phyloP scores from a whole-genome alignment of 2,888 invertebrate species.

The Sesia apiformis region DNA sequence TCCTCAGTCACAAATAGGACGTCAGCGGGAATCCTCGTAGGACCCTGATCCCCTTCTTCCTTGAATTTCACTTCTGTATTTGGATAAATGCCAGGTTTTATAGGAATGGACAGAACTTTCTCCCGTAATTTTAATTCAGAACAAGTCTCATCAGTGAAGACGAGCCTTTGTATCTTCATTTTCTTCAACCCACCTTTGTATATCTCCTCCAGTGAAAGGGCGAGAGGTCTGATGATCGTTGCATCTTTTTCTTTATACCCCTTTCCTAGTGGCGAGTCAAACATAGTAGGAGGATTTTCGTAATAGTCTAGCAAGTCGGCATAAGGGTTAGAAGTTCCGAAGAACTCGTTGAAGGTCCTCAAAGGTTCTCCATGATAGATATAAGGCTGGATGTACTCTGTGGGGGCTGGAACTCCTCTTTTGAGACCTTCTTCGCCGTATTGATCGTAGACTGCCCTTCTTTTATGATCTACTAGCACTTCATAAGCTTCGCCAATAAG shows the following conservation, averaged over 20 bases:
- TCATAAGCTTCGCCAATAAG: slow-evolving; percentile 87
- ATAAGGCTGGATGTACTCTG: slow-evolving; percentile 80
- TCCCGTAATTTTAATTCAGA: slow-evolving; percentile 78
- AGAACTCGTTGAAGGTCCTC: slow-evolving; percentile 85
- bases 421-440: slow-evolving; percentile 93
- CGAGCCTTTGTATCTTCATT: slow-evolving; percentile 85
- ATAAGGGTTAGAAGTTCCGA: slow-evolving; percentile 88
- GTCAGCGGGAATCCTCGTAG: slow-evolving; percentile 83
- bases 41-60: slow-evolving; percentile 87
- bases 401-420: slow-evolving; percentile 82
- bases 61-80: slow-evolving; percentile 83
- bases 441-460: slow-evolving; percentile 87
- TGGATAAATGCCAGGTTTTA: slow-evolving; percentile 82
- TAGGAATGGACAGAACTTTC: slow-evolving; percentile 82
- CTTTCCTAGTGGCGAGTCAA: slow-evolving; percentile 75
- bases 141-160: slow-evolving; percentile 78
- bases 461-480: slow-evolving; percentile 79
- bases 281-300: slow-evolving; percentile 76
- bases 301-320: slow-evolving; percentile 82
- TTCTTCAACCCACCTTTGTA: slow-evolving; percentile 86
- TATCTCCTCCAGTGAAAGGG: slow-evolving; percentile 71
- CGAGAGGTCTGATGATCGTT: slow-evolving; percentile 60
- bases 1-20: slow-evolving; percentile 84
- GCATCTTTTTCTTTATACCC: slow-evolving; percentile 77
- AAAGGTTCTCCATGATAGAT: slow-evolving; percentile 87